phyloP scores from a whole-genome alignment of 2,888 invertebrate species.

The Hanleya hanleyi region DNA sequence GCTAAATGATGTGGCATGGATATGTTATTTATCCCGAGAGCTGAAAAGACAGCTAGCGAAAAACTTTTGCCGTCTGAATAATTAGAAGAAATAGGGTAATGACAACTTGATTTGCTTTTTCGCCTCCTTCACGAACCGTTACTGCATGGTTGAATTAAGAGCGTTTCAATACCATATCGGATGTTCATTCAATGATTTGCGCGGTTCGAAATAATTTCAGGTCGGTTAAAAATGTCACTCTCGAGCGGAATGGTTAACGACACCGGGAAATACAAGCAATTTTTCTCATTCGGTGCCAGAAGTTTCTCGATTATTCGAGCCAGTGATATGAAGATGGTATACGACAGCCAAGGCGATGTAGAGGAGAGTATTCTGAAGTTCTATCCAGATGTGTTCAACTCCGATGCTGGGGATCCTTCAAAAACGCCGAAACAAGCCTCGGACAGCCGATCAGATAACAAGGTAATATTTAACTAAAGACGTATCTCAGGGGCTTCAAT shows the following conservation, averaged over 20 bases:
- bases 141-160: too few species aligned
- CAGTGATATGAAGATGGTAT: slow-evolving; percentile 25
- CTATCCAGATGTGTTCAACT: neutral
- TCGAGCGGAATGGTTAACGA: neutral
- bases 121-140: too few species aligned
- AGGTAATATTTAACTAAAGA: too few species aligned
- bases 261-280: slow-evolving; percentile 4
- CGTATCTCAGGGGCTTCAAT: too few species aligned
- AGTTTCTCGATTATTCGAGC: slow-evolving; percentile 27
- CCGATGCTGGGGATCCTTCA: neutral
- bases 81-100: too few species aligned
- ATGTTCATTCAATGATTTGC: too few species aligned
- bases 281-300: slow-evolving; percentile 29
- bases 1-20: too few species aligned
- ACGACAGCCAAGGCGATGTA: slow-evolving; percentile 24
- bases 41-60: too few species aligned
- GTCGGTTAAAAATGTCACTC: neutral
- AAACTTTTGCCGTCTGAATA: too few species aligned
- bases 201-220: neutral
- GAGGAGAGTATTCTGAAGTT: neutral
- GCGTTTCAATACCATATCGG: too few species aligned
- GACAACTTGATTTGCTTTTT: too few species aligned
- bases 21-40: too few species aligned
- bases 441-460: slow-evolving; percentile 16
- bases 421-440: neutral